phyloP scores from a whole-genome alignment of 2,888 invertebrate genomes.

The Hartigia nigra region DNA sequence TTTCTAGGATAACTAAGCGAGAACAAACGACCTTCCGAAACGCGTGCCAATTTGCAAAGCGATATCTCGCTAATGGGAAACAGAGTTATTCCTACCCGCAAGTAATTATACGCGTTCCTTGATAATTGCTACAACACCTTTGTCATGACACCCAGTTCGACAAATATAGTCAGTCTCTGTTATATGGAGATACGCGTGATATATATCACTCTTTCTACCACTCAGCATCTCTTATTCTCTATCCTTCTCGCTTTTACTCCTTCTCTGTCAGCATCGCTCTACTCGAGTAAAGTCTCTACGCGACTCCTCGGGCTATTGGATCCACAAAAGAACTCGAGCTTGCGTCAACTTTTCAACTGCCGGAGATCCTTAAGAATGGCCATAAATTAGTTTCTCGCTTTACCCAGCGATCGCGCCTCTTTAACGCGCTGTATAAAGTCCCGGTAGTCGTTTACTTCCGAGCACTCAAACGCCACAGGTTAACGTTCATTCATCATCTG shows the following conservation, averaged over 20 bases:
- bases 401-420: constrained; percentile 20
- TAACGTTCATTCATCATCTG: background rate
- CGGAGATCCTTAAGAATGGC: constrained; percentile 25
- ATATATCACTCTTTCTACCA: background rate
- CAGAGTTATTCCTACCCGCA: constrained; percentile 35
- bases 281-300: background rate
- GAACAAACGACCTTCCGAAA: constrained; percentile 22
- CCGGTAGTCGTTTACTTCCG: background rate
- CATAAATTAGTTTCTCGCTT: constrained; percentile 37
- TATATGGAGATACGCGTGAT: background rate
- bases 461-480: background rate
- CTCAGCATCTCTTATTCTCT: background rate
- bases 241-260: too few relatives aligned
- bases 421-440: background rate
- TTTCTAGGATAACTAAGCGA: constrained; percentile 34
- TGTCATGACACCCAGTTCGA: constrained; percentile 26
- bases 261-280: background rate
- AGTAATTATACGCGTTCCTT: constrained; percentile 46
- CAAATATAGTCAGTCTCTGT: background rate
- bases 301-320: background rate
- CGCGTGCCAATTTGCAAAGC: constrained; percentile 8
- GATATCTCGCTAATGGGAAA: constrained; percentile 11
- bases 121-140: constrained; percentile 50
- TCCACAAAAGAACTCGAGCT: constrained; percentile 29
- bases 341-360: constrained; percentile 17